These are phyloP conservation scores for Nowickia ferox DNA, from an alignment of 2,888 invertebrate species.

Conservation along the genomic window DNA sequence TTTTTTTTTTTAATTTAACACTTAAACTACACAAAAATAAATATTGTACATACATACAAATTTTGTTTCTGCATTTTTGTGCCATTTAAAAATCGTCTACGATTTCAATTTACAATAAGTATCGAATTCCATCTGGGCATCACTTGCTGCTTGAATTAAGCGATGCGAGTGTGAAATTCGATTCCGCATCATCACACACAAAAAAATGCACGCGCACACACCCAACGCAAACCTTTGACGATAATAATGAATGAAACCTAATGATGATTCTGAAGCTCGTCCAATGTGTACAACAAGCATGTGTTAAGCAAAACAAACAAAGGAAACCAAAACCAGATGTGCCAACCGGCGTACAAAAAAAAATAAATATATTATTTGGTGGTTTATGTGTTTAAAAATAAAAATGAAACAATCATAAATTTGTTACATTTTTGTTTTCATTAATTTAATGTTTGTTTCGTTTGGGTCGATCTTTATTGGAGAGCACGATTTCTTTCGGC, in stretches of 20 bases:
- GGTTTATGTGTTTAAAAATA: conserved; percentile 28
- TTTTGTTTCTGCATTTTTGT: too few relatives aligned
- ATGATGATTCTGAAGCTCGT: conserved; percentile 37
- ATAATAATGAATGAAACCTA: conserved; percentile 5
- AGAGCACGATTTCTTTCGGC: background rate
- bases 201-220: conserved; percentile 29
- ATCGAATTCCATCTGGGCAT: conserved; percentile 22
- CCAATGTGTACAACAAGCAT: conserved; percentile 61
- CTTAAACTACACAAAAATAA: too few relatives aligned
- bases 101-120: conserved; percentile 10
- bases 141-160: background rate
- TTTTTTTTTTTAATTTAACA: too few relatives aligned
- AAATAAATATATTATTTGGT: conserved; percentile 4
- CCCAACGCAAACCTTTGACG: background rate
- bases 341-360: background rate
- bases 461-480: background rate
- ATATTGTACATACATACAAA: too few relatives aligned
- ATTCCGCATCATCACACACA: conserved; percentile 28
- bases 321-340: conserved; percentile 30
- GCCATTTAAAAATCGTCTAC: background rate
- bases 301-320: conserved; percentile 52
- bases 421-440: conserved; percentile 8
- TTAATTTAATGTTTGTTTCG: conserved; percentile 1
- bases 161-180: conserved; percentile 17
- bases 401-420: conserved; percentile 14